Evolutionary conservation across 1,140 invertebrate species (phyloP), one percentile per base, ranked within the genome.

Genomic region (Anoplophora glabripennis): DNA sequence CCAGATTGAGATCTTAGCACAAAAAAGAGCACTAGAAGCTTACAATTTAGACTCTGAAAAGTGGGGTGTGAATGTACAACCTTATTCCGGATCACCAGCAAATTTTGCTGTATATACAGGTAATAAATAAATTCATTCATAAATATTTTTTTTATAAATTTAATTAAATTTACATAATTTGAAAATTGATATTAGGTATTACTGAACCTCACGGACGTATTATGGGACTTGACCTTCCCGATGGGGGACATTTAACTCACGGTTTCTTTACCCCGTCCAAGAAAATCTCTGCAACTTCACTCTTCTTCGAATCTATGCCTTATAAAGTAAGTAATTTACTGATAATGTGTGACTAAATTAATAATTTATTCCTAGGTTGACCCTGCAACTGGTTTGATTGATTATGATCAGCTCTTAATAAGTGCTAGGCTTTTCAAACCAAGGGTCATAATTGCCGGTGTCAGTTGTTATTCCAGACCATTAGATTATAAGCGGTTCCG

Each of bases 21-120:
- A 98, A 76, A 86, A 92, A 69, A 81, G 96, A 51, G 86, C 92
- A 11, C 78, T 98, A 18, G 84, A 93, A 74, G 86, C 93, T 1
- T 99, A 87, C 75, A 84, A 83, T 67, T 78, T 98, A n/a, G 83
- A 87, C 72, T 79, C 88, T 4, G 86, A 89, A 44, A 77, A 94
- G 77, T 99, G 97, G 97, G 96, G 96, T 41, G 94, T 96, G 1
- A 99, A 99, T 83, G 96, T 99, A 4, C 97, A 99, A 74, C 92
- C 96, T 1, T 93, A 96, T 71, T 98, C 94, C 33, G 96, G 97
- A 3, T 97, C 93, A 21, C 96, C 96, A 12, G 96, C 95, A 3
- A 99, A 99, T 78, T 90, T 99, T 79, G 96, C 95, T n/a, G 91
- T 92, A 4, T 94, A 93, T 68, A 94, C 92, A n/a, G 74, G 73